Percentiles rank a stretch among this genome's conserved stretches.
These are phyloP conservation scores for Zingel zingel DNA, from an alignment of 2,113 vertebrate genomes.

Conservation along the genomic window DNA sequence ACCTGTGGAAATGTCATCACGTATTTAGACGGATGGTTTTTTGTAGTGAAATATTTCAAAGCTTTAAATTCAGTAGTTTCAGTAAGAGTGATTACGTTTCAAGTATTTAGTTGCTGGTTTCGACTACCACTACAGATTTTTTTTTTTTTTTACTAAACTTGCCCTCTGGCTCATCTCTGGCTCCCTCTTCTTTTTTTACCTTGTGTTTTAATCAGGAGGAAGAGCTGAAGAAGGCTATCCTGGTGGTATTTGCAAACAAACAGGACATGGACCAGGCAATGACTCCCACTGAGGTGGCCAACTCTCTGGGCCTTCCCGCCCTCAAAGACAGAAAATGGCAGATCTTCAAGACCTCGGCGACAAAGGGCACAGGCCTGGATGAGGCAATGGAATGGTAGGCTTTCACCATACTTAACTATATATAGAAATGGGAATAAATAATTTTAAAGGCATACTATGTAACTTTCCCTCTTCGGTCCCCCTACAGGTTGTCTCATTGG, in stretches of 20 bases:
- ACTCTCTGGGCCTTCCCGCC: constrained; percentile 92
- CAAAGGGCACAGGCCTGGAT: constrained; percentile 95
- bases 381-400: constrained; percentile 97
- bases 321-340: constrained; percentile 99
- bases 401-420: not conserved
- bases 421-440: not conserved
- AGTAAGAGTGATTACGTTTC: not conserved
- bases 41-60: not conserved
- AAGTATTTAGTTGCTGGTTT: not conserved
- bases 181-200: not conserved
- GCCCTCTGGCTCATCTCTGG: too few relatives aligned
- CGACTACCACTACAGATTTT: not conserved
- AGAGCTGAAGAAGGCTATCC: constrained; percentile 97
- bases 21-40: too few relatives aligned
- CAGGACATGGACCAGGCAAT: constrained; percentile 99
- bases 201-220: constrained; percentile 89
- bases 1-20: too few relatives aligned
- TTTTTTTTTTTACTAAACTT: not conserved
- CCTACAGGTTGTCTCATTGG: too few relatives aligned
- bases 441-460: too few relatives aligned
- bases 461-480: too few relatives aligned
- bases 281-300: constrained; percentile 97
- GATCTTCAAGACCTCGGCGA: constrained; percentile 98
- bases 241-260: constrained; percentile 99
- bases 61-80: not conserved